Conservation (phyloP, 2,888 invertebrate genomes). For the Euplagia quadripunctaria region DNA sequence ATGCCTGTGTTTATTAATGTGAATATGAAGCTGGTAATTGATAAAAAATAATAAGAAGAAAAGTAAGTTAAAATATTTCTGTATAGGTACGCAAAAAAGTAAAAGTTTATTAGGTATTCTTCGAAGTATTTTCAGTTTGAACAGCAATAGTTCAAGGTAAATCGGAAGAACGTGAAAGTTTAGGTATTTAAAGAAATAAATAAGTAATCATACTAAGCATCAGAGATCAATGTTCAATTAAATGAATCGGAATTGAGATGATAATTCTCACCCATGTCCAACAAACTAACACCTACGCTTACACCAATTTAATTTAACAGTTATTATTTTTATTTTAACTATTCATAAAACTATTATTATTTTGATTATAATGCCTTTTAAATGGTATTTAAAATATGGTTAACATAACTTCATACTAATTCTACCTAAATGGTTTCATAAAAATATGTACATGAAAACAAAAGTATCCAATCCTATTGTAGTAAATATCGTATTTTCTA, state of each 20-base stretch:
- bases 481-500: not conserved
- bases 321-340: not conserved
- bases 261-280: conserved; percentile 87
- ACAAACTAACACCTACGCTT: conserved; percentile 48
- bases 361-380: not conserved
- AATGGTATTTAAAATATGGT: not conserved
- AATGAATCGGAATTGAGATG: conserved; percentile 56
- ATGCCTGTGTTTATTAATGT: not conserved
- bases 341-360: not conserved
- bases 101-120: too few relatives aligned
- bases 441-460: not conserved
- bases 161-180: not conserved
- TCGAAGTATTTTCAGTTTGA: not conserved
- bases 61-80: not conserved
- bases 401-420: not conserved
- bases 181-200: not conserved
- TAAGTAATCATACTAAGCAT: not conserved
- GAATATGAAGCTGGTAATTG: not conserved
- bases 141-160: not conserved
- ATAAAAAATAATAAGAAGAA: too few relatives aligned
- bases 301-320: conserved; percentile 24
- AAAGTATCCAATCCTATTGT: not conserved
- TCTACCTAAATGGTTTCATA: not conserved
- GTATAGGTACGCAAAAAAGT: not conserved
- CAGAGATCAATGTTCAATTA: not conserved